Base-by-base conservation (phyloP, 1,140 invertebrate genomes). In the Tetramorium alpestre region DNA sequence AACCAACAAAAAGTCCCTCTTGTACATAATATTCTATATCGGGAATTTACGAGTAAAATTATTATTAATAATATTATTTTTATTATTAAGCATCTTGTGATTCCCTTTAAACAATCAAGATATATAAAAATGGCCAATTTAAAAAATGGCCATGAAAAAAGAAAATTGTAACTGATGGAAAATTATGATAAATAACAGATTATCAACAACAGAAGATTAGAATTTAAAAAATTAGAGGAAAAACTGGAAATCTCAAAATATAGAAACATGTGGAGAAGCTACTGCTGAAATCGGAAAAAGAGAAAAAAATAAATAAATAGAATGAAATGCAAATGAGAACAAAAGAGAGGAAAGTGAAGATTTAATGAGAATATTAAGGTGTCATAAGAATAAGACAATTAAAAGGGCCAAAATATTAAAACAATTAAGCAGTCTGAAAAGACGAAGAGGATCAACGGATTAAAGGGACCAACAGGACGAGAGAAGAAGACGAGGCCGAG, bases 401-500 rank as follows among this genome's bases (percentile, higher is more conserved):
- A 33, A 58, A 28, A 22, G 16, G 5, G 25, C 10, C 44, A 70
- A 81, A 69, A 56, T 69, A 81, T 41, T 13, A 69, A 56, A 44
- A 65, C 44, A 73, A 70, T 47, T 65, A 78, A 25, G 11, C 28
- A 44, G n/a, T 28, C 7, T 33, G 33, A 47, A 54, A 56, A 44
- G 49, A 58, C 22, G 41, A 62, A 62, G 44, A 13, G 13, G 54
- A 47, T 41, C 22, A n/a, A 77, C 33, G 70, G 60, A 70, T 60
- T 84, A 78, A 86, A 89, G 25, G 85, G 51, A 89, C 33, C 47
- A 78, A 18, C 44, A 25, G 44, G 8, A 33, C 13, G 6, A 16
- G 41, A 44, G 18, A 81, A 38, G 41, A 75, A 28, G 60, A 75
- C 28, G 22, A 85, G 10, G 60, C 28, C 13, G 78, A 90, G 77